Conservation (phyloP, 30 jellyfish, hydroid and myxozoan species). For the Morbakka virulenta region DNA sequence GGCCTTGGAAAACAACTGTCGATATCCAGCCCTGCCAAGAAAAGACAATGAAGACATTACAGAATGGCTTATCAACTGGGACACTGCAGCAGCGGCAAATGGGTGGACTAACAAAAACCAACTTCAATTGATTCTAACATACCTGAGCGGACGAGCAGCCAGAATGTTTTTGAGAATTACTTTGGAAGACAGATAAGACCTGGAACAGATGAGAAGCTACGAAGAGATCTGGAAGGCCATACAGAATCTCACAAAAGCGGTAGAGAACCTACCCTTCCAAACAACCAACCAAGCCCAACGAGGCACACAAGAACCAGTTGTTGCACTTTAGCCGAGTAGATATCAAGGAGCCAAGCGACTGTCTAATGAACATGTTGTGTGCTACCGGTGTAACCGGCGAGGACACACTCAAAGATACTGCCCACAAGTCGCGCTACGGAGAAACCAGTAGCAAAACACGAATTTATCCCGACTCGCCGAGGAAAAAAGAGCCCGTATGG, state of each 20-base stretch:
- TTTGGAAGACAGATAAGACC: too few relatives aligned
- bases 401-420: constrained; percentile 12
- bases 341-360: constrained; percentile 7
- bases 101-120: constrained; percentile 16
- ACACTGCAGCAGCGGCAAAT: too few relatives aligned
- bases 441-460: background rate
- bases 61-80: too few relatives aligned
- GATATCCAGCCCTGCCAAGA: too few relatives aligned
- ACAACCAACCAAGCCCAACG: background rate
- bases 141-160: too few relatives aligned
- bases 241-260: constrained; percentile 31
- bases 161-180: too few relatives aligned
- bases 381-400: constrained; percentile 31
- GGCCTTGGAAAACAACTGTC: background rate
- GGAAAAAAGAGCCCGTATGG: constrained; percentile 35
- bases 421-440: constrained; percentile 21
- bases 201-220: constrained; percentile 7
- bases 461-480: background rate
- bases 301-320: background rate
- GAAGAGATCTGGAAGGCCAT: constrained; percentile 36
- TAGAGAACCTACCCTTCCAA: constrained; percentile 22
- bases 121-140: too few relatives aligned
- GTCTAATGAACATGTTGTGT: constrained; percentile 12
- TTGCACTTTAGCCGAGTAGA: constrained; percentile 14
- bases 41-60: too few relatives aligned